Evolutionary conservation across 2,888 invertebrate genomes (phyloP), one percentile per base, ranked within the genome.

Genomic region (Nycteola revayana): DNA sequence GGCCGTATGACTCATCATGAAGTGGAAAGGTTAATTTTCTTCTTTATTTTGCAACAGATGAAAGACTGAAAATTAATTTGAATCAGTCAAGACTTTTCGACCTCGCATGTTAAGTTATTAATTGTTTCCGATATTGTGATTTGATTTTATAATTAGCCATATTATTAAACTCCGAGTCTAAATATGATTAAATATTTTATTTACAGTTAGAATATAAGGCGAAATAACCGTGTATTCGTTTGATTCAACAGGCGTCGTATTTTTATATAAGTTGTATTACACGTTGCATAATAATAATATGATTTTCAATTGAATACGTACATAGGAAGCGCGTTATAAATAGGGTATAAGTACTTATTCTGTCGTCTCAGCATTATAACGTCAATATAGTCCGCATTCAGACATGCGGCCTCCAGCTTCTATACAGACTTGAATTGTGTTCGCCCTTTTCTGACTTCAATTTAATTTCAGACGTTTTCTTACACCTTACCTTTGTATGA

Each of bases 391-490:
- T 62, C 59, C 55, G 63, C 60, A 75, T 76, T 75, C 78, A 75
- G 58, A 52, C 57, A 60, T 60, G 60, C 62, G 63, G 52, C 62
- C 62, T 60, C 60, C 58, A 53, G 60, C 52, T 53, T 49, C 25
- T 38, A 32, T 40, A 34, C 42, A 62, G 67, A 59, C 54, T 50
- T 50, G 68, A 51, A 77, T 84, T 82, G 81, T 81, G 65, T 49
- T 58, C 51, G 62, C 64, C 72, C 75, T 77, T 75, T 76, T 70
- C 67, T 55, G 65, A 67, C 66, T 75, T 76, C 70, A 75, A 81
- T 80, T 74, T 74, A 74, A 76, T 79, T 75, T 75, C 66, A 75
- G 66, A 61, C 71, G 62, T 72, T 73, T 74, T 64, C 60, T 60
- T 69, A 64, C 64, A 62, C 61, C 54, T 56, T 49, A 62, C 56